phyloP scores from a whole-genome alignment of 1,140 invertebrate species.

The Frieseomelitta varia region DNA sequence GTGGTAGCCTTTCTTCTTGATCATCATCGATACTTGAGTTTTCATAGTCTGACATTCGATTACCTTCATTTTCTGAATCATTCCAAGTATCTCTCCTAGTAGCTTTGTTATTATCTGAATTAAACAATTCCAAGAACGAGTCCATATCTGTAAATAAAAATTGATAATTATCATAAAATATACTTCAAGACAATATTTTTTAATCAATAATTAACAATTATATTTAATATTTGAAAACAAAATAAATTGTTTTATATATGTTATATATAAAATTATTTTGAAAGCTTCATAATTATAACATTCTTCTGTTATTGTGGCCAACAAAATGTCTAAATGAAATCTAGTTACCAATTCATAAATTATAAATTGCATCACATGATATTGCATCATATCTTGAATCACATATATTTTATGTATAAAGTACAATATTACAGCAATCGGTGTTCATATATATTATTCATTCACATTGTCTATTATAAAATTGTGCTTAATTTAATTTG shows the following conservation, averaged over 20 bases:
- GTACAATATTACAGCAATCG: not conserved
- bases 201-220: not conserved
- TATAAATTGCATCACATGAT: conserved; percentile 4
- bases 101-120: conserved; percentile 83
- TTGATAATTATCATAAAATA: not conserved
- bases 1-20: conserved; percentile 87
- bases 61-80: conserved; percentile 75
- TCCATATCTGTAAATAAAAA: conserved; percentile 84
- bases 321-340: conserved; percentile 11
- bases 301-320: not conserved
- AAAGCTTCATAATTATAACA: not conserved
- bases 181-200: not conserved
- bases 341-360: conserved; percentile 29
- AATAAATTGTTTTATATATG: not conserved
- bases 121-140: conserved; percentile 90
- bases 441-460: not conserved
- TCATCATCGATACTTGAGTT: conserved; percentile 76
- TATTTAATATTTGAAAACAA: not conserved
- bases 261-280: not conserved
- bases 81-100: conserved; percentile 73
- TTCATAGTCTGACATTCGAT: conserved; percentile 72
- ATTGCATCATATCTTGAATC: conserved; percentile 6
- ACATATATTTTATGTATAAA: not conserved
- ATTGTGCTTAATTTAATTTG: not conserved
- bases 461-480: not conserved